phyloP scores from a whole-genome alignment of 2,113 vertebrate species.

The Tympanuchus pallidicinctus region DNA sequence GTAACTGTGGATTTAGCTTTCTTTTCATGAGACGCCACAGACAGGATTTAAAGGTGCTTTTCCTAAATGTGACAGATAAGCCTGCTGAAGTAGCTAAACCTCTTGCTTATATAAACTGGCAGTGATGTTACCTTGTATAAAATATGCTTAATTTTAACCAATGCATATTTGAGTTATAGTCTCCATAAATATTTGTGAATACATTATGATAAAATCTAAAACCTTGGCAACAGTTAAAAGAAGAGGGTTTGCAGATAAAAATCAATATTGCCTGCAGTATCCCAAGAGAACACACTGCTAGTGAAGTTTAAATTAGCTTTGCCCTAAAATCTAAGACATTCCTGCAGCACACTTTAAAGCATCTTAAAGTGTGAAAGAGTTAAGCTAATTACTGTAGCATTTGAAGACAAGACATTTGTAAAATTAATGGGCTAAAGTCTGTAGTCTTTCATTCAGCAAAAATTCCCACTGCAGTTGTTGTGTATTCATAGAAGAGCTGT shows the following conservation, averaged over 20 bases:
- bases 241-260: conserved; percentile 64
- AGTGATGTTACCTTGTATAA: conserved; percentile 40
- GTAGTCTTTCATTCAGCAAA: conserved; percentile 50
- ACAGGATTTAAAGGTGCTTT: conserved; percentile 39
- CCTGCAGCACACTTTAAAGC: conserved; percentile 68
- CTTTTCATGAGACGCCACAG: conserved; percentile 7
- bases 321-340: conserved; percentile 69
- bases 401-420: conserved; percentile 67
- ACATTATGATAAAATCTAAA: conserved; percentile 72
- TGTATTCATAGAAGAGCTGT: background rate
- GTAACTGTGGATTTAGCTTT: background rate
- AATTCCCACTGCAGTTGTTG: conserved; percentile 2
- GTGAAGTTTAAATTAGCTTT: conserved; percentile 75
- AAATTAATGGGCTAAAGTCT: conserved; percentile 57
- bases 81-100: conserved; percentile 11
- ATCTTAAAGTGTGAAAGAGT: conserved; percentile 70
- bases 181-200: conserved; percentile 73
- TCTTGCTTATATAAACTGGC: conserved; percentile 32
- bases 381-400: conserved; percentile 71
- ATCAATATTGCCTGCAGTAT: conserved; percentile 75
- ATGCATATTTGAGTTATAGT: conserved; percentile 59
- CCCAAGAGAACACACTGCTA: conserved; percentile 62
- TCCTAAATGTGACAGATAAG: conserved; percentile 15
- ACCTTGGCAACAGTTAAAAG: conserved; percentile 71
- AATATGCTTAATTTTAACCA: conserved; percentile 56